These are phyloP conservation scores for Aurelia sp. DNA, from an alignment of 30 jellyfish, hydroid and myxozoan species.

Conservation along the genomic window DNA sequence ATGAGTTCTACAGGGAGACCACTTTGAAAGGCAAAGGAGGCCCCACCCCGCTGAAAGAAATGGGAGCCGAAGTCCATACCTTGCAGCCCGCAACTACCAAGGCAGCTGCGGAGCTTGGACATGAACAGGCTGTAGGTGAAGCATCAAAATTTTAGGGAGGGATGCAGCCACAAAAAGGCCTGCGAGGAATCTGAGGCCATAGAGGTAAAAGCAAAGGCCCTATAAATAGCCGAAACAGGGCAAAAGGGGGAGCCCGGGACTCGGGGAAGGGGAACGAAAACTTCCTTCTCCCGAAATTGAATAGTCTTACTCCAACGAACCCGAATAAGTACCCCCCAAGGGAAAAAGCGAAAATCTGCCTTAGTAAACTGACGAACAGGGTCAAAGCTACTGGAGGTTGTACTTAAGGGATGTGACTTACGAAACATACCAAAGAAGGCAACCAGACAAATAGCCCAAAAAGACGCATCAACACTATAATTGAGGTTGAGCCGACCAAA, in stretches of 20 bases:
- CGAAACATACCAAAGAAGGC: slow-evolving; percentile 30
- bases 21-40: slow-evolving; percentile 14
- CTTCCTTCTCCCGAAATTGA: slow-evolving; percentile 20
- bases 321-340: slow-evolving; percentile 10
- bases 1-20: too few species aligned
- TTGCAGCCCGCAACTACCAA: not conserved
- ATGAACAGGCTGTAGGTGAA: slow-evolving; percentile 22
- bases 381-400: not conserved
- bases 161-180: too few species aligned
- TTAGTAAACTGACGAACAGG: slow-evolving; percentile 3
- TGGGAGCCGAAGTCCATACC: slow-evolving; percentile 9
- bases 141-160: too few species aligned
- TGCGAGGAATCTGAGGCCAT: too few species aligned
- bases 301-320: slow-evolving; percentile 26
- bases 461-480: slow-evolving; percentile 24
- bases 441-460: slow-evolving; percentile 45
- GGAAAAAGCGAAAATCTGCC: slow-evolving; percentile 12
- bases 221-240: slow-evolving; percentile 27
- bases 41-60: slow-evolving; percentile 15
- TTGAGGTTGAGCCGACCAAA: not conserved
- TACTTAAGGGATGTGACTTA: not conserved
- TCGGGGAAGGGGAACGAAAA: slow-evolving; percentile 11
- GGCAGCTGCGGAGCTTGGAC: slow-evolving; percentile 6
- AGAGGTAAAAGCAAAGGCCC: too few species aligned
- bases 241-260: slow-evolving; percentile 12